Base-by-base conservation (phyloP, 2,113 vertebrate genomes). In the Sylvilagus bachmani region DNA sequence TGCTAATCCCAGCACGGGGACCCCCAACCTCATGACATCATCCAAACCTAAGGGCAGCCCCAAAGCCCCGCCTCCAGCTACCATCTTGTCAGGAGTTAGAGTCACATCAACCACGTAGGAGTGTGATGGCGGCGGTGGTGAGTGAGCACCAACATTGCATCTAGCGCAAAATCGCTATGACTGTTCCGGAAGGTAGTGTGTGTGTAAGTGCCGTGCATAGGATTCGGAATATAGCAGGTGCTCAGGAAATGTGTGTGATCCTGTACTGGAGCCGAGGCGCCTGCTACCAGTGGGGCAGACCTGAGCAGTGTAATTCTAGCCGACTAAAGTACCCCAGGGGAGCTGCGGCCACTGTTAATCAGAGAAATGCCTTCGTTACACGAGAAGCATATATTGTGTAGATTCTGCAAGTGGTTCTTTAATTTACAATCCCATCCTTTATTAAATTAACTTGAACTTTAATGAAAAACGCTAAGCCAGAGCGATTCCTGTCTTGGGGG, bases 361-460 rank as follows among this genome's bases (percentile, higher is more conserved):
- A 44, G 92, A 97, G 81, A 97, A 96, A 96, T 92, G 89, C 81
- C 94, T 75, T 31, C 95, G 89, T 90, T 88, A 90, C 89, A 86
- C 61, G 69, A 96, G 96, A 97, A 97, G 77, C 90, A 97, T 93
- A 86, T 91, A 75, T 94, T 97, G 96, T 96, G 93, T 88, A 80
- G 96, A 97, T 97, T 95, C 97, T 97, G 96, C 53, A 95, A 97
- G 96, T 95, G 87, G 82, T 96, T 98, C 97, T 96, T 98, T 98
- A 97, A 98, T 98, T 98, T 98, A 98, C 96, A 96, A 90, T 97
- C 96, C 96, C 70, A 95, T 84, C 95, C 98, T 98, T 98, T 98
- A 98, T 98, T 98, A 97, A 98, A 98, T 98, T 98, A 98, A 98
- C 97, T 98, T 98, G 96, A 97, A 98, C 98, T 98, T 98, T 98